phyloP scores from a whole-genome alignment of 2,888 invertebrate genomes.

The Cephus runcator region DNA sequence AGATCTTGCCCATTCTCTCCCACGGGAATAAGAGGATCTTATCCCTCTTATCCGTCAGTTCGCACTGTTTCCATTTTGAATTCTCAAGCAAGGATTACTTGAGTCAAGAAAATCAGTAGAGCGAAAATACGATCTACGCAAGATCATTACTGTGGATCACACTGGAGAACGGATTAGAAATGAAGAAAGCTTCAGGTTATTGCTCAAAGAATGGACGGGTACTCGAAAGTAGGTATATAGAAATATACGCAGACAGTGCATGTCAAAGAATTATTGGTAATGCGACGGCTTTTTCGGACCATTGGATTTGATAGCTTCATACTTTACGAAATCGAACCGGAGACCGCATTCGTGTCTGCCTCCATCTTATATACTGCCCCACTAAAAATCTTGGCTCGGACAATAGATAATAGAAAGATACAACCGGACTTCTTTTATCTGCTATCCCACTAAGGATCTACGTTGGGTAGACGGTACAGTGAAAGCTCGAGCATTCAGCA shows the following conservation, averaged over 20 bases:
- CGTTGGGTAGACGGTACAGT: background rate
- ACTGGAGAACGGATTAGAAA: background rate
- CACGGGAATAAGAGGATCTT: conserved; percentile 21
- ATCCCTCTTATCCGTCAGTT: conserved; percentile 26
- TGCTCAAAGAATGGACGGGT: conserved; percentile 24
- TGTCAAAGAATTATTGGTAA: conserved; percentile 62
- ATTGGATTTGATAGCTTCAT: conserved; percentile 64
- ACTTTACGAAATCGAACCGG: conserved; percentile 60
- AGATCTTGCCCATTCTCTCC: conserved; percentile 19
- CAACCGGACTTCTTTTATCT: background rate
- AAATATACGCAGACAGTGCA: conserved; percentile 43
- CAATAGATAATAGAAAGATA: conserved; percentile 39
- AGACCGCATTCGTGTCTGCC: conserved; percentile 50
- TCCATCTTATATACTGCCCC: conserved; percentile 44
- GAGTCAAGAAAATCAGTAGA: conserved; percentile 44
- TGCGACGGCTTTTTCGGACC: conserved; percentile 55
- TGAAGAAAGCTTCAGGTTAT: conserved; percentile 1
- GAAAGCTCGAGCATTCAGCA: conserved; percentile 8
- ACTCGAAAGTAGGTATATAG: background rate
- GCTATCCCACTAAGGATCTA: background rate
- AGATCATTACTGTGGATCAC: background rate
- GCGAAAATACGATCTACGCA: conserved; percentile 27
- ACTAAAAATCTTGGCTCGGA: conserved; percentile 47
- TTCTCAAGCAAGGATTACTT: conserved; percentile 48
- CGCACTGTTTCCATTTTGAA: conserved; percentile 43